A percentile compares a stretch with the other conserved stretches of the same genome.
Conservation (phyloP, 2,888 invertebrate genomes). For the Uloborus plumipes region DNA sequence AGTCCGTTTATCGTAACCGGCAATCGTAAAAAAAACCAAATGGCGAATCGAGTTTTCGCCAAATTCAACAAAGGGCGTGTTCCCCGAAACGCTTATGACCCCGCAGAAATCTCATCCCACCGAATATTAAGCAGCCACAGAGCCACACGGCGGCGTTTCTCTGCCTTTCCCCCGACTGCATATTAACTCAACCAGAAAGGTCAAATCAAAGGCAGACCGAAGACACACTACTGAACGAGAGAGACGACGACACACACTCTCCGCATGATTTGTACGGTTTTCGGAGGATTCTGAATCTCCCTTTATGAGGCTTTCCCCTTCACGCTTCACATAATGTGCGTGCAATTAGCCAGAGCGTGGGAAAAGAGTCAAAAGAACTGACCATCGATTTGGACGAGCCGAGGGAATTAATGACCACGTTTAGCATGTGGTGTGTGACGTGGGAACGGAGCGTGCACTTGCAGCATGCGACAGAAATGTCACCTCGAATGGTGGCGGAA, state of each 20-base stretch:
- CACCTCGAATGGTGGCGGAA: no score
- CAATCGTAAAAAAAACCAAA: no score
- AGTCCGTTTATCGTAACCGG: no score
- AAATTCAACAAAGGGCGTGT: constrained; percentile 30
- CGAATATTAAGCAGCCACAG: constrained; percentile 32
- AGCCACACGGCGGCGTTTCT: background rate
- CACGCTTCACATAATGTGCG: background rate
- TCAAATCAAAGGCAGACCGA: constrained; percentile 33
- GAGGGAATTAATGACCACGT: no score
- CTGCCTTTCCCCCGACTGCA: background rate
- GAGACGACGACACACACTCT: background rate
- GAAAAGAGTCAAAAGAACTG: constrained; percentile 8
- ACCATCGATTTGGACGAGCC: background rate
- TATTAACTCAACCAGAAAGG: constrained; percentile 41
- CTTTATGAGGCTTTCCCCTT: background rate
- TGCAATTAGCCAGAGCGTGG: constrained; percentile 1
- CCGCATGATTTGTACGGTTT: background rate
- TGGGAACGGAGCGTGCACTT: no score
- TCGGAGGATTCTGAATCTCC: background rate
- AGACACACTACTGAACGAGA: constrained; percentile 1
- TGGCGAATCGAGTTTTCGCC: no score
- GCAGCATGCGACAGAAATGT: no score
- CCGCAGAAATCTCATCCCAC: constrained; percentile 19
- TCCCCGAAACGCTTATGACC: constrained; percentile 32
- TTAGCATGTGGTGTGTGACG: no score